Base-by-base conservation (phyloP, 2,113 vertebrate species). In the Camelus bactrianus region DNA sequence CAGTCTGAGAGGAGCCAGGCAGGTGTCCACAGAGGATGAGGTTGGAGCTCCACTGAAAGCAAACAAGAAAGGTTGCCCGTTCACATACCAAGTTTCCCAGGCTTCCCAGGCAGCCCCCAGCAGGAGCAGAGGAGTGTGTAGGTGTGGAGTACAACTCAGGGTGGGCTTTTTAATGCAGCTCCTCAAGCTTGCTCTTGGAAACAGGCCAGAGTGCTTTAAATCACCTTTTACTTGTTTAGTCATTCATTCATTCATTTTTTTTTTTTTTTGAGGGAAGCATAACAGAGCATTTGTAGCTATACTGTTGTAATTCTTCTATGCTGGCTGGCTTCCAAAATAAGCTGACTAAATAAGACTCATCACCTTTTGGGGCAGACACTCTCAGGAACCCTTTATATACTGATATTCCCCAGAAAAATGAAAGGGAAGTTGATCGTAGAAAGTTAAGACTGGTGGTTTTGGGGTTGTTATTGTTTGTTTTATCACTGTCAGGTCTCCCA, bases 161-260 rank as follows among this genome's bases (percentile, higher is more conserved):
- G 75, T 93, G 79, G 70, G 73, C 70, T 92, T 22, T 12, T 69
- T 4, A 46, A 54, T 3, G 17, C 3, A 35, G 22, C 79, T 95
- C 72, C 65, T 94, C 58, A 52, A 72, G 82, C 38, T 76, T 90
- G 46, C 48, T 76, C 83, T 38, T 82, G 42, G 84, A 85, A 56
- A 67, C 24, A 81, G n/a, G 38, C 88, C 93, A 93, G 65, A 87
- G 48, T 24, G 20, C 46, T 90, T 77, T 79, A 42, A 97, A 89
- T 95, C 77, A 86, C 54, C 35, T 88, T 77, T 96, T 96, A 90
- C 84, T 96, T 95, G 91, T 12, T 81, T 79, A 97, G 32, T 88
- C 83, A 84, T 87, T 94, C 56, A 84, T 94, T 90, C 13, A 32
- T 42, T 88, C 50, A 35, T 35, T 92, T 82, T 80, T 86, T 50